Evolutionary conservation across 2,888 invertebrate species (phyloP).

Genomic region (Halictus quadricinctus): DNA sequence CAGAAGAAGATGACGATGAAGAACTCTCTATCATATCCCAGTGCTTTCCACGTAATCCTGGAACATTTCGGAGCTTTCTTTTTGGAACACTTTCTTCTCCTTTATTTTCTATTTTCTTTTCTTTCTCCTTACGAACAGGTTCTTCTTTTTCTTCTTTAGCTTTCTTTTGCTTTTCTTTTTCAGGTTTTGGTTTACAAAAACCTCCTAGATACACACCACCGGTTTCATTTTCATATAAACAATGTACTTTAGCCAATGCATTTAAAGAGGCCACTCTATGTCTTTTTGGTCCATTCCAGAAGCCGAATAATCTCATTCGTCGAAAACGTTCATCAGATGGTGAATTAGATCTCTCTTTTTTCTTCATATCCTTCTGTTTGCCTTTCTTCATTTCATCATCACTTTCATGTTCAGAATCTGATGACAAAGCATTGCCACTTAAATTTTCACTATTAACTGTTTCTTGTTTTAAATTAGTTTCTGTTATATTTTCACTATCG

Average conservation of each 20-base stretch:
- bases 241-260: slow-evolving; percentile 94
- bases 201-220: slow-evolving; percentile 87
- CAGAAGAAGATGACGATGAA: slow-evolving; percentile 82
- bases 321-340: slow-evolving; percentile 78
- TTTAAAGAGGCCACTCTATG: slow-evolving; percentile 95
- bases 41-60: slow-evolving; percentile 91
- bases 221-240: slow-evolving; percentile 94
- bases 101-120: slow-evolving; percentile 69
- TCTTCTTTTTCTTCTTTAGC: slow-evolving; percentile 66
- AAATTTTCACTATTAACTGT: slow-evolving; percentile 59
- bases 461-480: slow-evolving; percentile 73
- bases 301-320: slow-evolving; percentile 86
- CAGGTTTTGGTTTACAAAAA: slow-evolving; percentile 84
- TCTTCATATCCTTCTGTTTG: slow-evolving; percentile 60
- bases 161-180: slow-evolving; percentile 73
- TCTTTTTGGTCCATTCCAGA: slow-evolving; percentile 91
- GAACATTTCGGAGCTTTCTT: slow-evolving; percentile 88
- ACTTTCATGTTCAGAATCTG: slow-evolving; percentile 58
- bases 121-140: slow-evolving; percentile 67
- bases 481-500: slow-evolving; percentile 60
- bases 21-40: slow-evolving; percentile 91
- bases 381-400: slow-evolving; percentile 54
- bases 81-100: slow-evolving; percentile 79
- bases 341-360: slow-evolving; percentile 71
- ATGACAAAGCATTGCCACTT: slow-evolving; percentile 45